Evolutionary conservation across 2,888 invertebrate species (phyloP).

Genomic region (Agrotis puta): DNA sequence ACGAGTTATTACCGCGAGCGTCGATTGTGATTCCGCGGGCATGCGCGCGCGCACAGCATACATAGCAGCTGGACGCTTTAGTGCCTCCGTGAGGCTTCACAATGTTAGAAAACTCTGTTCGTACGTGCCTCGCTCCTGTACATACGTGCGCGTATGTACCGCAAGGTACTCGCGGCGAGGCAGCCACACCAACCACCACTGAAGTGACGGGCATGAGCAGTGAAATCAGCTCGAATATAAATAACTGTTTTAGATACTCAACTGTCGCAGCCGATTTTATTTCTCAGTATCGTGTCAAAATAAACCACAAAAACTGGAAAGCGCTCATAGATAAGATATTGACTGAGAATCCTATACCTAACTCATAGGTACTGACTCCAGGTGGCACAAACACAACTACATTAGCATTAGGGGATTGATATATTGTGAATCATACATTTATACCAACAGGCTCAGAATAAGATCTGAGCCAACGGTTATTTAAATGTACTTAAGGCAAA

Average conservation of each 20-base stretch:
- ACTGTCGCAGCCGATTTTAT: not conserved
- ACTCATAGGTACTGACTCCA: not conserved
- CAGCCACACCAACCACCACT: slow-evolving; percentile 27
- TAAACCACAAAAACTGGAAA: not conserved
- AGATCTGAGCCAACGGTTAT: no score
- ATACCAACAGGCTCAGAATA: not conserved
- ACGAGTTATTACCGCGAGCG: slow-evolving; percentile 81
- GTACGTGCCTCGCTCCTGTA: slow-evolving; percentile 68
- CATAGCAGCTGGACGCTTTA: slow-evolving; percentile 66
- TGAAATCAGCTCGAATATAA: slow-evolving; percentile 6
- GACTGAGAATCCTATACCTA: no score
- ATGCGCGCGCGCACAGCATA: slow-evolving; percentile 70
- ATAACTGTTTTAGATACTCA: slow-evolving; percentile 10
- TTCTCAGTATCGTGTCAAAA: not conserved
- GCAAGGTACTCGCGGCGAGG: slow-evolving; percentile 1
- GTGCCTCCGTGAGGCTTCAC: slow-evolving; percentile 66
- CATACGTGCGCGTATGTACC: slow-evolving; percentile 63
- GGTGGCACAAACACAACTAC: not conserved
- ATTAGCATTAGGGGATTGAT: not conserved
- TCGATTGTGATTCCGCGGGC: slow-evolving; percentile 79
- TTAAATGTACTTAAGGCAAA: not conserved
- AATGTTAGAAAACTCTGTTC: slow-evolving; percentile 68
- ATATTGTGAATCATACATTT: not conserved
- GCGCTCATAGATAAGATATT: not conserved
- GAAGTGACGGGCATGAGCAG: not conserved